These are phyloP conservation scores for Sakesphorus luctuosus DNA, from an alignment of 2,113 vertebrate species.

Conservation along the genomic window DNA sequence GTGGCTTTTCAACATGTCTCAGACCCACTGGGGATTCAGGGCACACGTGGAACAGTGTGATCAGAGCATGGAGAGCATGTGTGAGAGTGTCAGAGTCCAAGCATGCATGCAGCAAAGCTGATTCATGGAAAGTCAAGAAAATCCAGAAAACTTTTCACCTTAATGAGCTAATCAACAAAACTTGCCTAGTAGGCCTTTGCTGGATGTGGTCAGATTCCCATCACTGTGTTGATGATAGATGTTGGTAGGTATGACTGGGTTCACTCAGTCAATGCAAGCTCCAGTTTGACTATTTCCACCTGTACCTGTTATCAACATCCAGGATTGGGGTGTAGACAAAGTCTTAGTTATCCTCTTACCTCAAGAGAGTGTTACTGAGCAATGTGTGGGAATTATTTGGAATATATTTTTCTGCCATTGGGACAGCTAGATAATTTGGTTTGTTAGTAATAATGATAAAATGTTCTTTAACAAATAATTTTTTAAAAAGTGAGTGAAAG, in stretches of 20 bases:
- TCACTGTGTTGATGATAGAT: background rate
- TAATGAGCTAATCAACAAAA: background rate
- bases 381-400: background rate
- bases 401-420: background rate
- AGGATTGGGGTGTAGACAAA: background rate
- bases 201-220: background rate
- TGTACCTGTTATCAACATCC: background rate
- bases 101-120: background rate
- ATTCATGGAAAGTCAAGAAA: background rate
- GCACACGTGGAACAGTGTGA: background rate
- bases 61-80: background rate
- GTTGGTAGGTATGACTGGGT: background rate
- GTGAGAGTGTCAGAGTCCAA: background rate
- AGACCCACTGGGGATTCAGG: background rate
- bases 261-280: background rate
- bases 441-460: background rate
- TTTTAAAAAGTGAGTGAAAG: background rate
- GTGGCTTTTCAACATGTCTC: background rate
- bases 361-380: background rate
- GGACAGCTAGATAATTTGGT: background rate
- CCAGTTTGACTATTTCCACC: background rate
- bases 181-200: background rate
- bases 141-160: background rate
- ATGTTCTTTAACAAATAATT: background rate
- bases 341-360: background rate